Conservation (phyloP, 2,113 vertebrate genomes). For the Drymodes brunneopygia region DNA sequence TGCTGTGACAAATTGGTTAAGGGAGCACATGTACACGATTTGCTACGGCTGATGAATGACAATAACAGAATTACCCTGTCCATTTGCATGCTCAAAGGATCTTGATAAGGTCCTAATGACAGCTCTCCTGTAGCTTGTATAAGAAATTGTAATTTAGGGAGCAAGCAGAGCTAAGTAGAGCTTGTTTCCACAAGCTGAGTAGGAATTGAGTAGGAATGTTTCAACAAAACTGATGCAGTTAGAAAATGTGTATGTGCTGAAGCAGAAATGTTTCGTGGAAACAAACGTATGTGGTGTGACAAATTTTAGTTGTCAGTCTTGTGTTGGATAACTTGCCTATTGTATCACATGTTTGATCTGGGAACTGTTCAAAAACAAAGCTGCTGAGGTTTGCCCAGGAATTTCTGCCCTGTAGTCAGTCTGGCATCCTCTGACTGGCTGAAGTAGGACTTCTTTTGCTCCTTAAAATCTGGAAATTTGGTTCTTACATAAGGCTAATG, state of each 20-base stretch:
- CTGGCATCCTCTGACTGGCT: not conserved
- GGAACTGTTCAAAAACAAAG: not conserved
- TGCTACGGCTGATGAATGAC: not conserved
- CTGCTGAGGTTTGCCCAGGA: not conserved
- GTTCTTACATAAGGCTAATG: not conserved
- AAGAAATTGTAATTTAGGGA: not conserved
- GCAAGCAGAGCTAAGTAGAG: not conserved
- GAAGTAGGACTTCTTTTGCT: not conserved
- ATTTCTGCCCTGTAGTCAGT: not conserved
- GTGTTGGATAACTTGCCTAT: not conserved
- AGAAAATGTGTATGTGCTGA: not conserved
- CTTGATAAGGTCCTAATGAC: not conserved
- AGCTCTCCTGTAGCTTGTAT: not conserved
- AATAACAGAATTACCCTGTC: not conserved
- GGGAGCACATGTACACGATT: fast-evolving
- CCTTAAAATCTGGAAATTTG: not conserved
- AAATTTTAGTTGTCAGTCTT: not conserved
- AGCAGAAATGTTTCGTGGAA: not conserved
- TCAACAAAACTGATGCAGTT: not conserved
- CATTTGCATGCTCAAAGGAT: not conserved
- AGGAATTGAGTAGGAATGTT: not conserved
- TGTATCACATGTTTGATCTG: not conserved
- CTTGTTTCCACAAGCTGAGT: not conserved
- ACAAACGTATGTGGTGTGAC: not conserved
- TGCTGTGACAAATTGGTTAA: not conserved